These are phyloP conservation scores for Melozone crissalis DNA, from an alignment of 2,113 vertebrate genomes.

Conservation along the genomic window DNA sequence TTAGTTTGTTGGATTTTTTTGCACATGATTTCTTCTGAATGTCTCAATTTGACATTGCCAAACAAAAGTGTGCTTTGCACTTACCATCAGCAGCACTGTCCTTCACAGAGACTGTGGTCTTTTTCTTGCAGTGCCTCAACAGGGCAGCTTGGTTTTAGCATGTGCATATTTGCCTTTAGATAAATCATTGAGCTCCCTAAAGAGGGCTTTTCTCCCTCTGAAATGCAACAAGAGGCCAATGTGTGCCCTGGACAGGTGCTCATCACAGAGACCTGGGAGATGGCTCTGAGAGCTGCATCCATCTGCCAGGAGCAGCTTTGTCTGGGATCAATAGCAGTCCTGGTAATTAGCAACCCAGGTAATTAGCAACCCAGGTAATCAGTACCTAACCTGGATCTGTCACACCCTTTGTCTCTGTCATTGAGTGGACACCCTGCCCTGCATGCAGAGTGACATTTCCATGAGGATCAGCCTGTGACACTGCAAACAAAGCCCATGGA, in stretches of 20 bases:
- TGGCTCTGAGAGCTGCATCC: not conserved
- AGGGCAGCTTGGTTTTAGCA: not conserved
- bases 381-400: not conserved
- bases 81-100: not conserved
- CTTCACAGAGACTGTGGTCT: not conserved
- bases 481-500: not conserved
- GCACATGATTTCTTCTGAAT: not conserved
- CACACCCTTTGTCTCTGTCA: not conserved
- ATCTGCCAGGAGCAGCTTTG: not conserved
- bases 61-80: not conserved
- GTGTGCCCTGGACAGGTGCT: not conserved
- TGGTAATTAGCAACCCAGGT: not conserved
- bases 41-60: not conserved
- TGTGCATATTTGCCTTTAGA: not conserved
- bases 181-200: not conserved
- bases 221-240: not conserved
- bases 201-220: not conserved
- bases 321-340: not conserved
- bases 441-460: not conserved
- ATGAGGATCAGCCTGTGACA: not conserved
- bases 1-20: not conserved
- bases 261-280: not conserved
- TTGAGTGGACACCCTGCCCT: not conserved
- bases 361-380: not conserved
- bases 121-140: not conserved